Base-by-base conservation (phyloP, 2,113 vertebrate species). In the Brevimyrus niger region DNA sequence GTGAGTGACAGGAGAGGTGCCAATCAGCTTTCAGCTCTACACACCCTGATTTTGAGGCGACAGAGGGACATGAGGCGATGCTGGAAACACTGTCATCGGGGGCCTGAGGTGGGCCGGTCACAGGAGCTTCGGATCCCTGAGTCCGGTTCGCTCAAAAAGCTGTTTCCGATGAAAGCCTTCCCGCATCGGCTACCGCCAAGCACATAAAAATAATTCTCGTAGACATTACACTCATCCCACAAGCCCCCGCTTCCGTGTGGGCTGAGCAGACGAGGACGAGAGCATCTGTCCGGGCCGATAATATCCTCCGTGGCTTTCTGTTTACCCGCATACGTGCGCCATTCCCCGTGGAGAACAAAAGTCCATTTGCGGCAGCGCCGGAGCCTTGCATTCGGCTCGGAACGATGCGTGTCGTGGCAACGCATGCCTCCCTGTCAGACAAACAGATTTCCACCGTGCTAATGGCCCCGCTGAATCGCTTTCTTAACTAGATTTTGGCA, bases 381-480 rank as follows among this genome's bases (percentile, higher is more conserved):
- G 82, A 10, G 10, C 61, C 61, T 3, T 5, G 19, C 44, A 0
- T 19, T n/a, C 38, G 21, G 31, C 8, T 84, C 58, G n/a, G 44
- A 88, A 61, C 83, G 50, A 90, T 86, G 87, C 51, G 19, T 31
- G 80, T 90, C 82, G 88, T 44, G 31, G 17, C 42, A 35, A 92
- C 61, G 61, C 42, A 35, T 4, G 47, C 31, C 35, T 35, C 73
- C 53, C 86, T 42, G 61, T n/a, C 61, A 69, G 86, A 90, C 88
- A 88, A 53, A 38, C 58, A 87, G 86, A 58, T 50, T 61, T 13
- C 83, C 15, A 58, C 86, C 23, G 88, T 2, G 23, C 84, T 88
- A 44, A 89, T 91, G 89, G 88, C 86, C 53, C 47, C 83, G 88
- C 65, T 89, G 86, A 92, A 92, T 90, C 31, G 69, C 35, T 87